Base-by-base conservation (phyloP, 2,888 invertebrate genomes). In the Oscheius myriophilus region DNA sequence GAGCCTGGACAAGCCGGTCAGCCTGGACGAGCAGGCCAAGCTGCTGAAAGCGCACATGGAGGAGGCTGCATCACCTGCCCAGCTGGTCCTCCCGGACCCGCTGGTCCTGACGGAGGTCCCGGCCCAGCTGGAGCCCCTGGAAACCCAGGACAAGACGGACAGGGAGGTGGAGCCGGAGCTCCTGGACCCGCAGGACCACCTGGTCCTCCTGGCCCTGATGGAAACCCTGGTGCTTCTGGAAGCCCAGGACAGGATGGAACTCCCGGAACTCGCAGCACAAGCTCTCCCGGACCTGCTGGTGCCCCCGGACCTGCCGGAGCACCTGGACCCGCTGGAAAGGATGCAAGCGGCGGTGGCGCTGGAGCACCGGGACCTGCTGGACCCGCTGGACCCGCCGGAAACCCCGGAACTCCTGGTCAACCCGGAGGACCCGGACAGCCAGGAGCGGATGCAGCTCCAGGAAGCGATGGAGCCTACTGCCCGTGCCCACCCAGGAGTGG, bases 41-140 rank as follows among this genome's bases (percentile, higher is more conserved):
- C 43, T 21, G 58, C 43, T 2, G 43, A 58, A 18, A 57, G 43
- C n/a, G 7, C 39, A 26, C 25, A 46, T 2, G 49, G 33, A 4
- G 61, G 61, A n/a, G 46, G 25, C 3, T 61, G 61, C 18, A 46
- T 61, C 25, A 26, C 26, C n/a, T 61, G 61, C 33, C 61, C 61
- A 1, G 39, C 21, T n/a, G 61, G 61, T 6, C n/a, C 49, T 16
- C 61, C 61, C 18, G 61, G 61, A 4, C 49, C 49, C 9, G 49
- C 49, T 9, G 61, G 61, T n/a, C 26, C 49, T 26, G 61, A 61
- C 49, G 61, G 61, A 49, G 18, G 11, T 11, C 49, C 61, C 12
- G 61, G 61, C 14, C 25, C n/a, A 23, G 26, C 45, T 16, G 61
- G 61, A 4, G 25, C 61, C 3, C 26, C 23, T 23, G 61, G 61